Evolutionary conservation across 1,140 invertebrate species (phyloP).

Genomic region (Aphaenogaster ashmeadi): DNA sequence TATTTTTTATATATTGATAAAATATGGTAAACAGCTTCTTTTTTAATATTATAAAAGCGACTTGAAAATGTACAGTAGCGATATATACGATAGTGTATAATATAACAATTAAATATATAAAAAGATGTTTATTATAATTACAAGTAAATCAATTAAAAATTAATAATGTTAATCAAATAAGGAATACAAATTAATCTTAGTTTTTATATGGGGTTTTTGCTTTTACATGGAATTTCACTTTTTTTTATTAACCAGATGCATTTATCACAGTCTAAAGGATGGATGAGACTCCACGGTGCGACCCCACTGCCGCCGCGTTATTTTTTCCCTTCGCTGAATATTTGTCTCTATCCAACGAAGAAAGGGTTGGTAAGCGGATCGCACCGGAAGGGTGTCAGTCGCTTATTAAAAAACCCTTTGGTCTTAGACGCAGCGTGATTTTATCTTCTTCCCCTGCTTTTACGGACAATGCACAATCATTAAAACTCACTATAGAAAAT

Average conservation of each 20-base stretch:
- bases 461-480: slow-evolving; percentile 76
- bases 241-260: slow-evolving; percentile 75
- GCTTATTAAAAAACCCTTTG: slow-evolving; percentile 78
- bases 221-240: slow-evolving; percentile 29
- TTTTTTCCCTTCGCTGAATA: slow-evolving; percentile 76
- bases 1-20: background rate
- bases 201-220: slow-evolving; percentile 33
- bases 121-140: background rate
- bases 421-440: slow-evolving; percentile 66
- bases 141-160: slow-evolving; percentile 7
- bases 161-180: slow-evolving; percentile 32
- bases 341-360: slow-evolving; percentile 74
- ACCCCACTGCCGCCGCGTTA: slow-evolving; percentile 66
- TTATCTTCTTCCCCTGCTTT: slow-evolving; percentile 69
- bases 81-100: background rate
- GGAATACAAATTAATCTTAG: slow-evolving; percentile 46
- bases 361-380: slow-evolving; percentile 77
- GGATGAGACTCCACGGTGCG: slow-evolving; percentile 66
- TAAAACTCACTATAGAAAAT: slow-evolving; percentile 64
- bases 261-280: slow-evolving; percentile 76
- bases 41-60: background rate
- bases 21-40: background rate
- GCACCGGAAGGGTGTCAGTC: slow-evolving; percentile 74
- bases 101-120: background rate
- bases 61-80: background rate